phyloP scores from a whole-genome alignment of 2,113 vertebrate species.

The Ictalurus punctatus region DNA sequence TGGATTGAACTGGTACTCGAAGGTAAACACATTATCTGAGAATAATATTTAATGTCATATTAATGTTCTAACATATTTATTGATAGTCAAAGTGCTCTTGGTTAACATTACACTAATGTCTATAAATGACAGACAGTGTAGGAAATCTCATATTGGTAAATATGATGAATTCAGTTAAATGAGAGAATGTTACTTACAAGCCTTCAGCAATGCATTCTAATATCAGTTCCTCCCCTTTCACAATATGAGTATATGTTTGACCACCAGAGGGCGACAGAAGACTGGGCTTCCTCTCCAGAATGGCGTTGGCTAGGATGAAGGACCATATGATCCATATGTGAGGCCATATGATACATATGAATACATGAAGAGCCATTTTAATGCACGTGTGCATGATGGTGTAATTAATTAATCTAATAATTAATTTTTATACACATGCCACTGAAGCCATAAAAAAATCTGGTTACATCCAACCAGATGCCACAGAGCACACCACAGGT shows the following conservation, averaged over 20 bases:
- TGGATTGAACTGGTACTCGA: not conserved
- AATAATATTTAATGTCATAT: not conserved
- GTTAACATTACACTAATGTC: not conserved
- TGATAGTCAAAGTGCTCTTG: not conserved
- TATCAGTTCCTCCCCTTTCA: slow-evolving; percentile 83
- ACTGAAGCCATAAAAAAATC: not conserved
- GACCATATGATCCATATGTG: not conserved
- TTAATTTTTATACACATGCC: not conserved
- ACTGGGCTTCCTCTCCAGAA: slow-evolving; percentile 82
- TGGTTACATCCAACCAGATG: not conserved
- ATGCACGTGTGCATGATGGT: not conserved
- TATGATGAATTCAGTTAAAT: not conserved
- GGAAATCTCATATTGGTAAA: not conserved
- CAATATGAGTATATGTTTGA: slow-evolving; percentile 70
- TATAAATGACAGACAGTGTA: not conserved
- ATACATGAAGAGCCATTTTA: not conserved
- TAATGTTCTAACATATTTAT: not conserved
- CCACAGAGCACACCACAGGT: not conserved
- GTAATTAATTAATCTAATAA: not conserved
- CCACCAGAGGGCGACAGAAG: slow-evolving; percentile 83
- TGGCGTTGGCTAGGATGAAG: slow-evolving; percentile 79
- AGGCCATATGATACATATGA: not conserved
- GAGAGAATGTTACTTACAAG: slow-evolving; percentile 79
- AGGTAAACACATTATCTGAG: not conserved
- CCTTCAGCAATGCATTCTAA: slow-evolving; percentile 95